These are phyloP conservation scores for Brachycybe producta DNA, from an alignment of 2,888 invertebrate species.

Conservation along the genomic window DNA sequence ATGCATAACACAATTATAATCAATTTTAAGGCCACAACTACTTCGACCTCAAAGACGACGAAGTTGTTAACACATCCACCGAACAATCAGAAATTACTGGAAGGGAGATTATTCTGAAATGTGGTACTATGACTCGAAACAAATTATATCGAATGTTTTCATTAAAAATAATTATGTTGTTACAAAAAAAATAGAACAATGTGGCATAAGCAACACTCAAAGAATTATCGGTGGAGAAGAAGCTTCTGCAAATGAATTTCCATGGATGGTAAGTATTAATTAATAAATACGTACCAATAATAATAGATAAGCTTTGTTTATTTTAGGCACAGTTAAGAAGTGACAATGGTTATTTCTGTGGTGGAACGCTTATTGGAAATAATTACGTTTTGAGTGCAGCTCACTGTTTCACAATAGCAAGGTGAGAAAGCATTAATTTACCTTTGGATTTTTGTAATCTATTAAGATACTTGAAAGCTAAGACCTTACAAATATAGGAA, in stretches of 20 bases:
- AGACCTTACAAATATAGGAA: conserved; percentile 3
- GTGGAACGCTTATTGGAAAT: conserved; percentile 13
- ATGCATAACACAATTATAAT: too few relatives aligned
- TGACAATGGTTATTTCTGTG: conserved; percentile 10
- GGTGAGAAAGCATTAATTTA: background rate
- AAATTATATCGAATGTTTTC: too few relatives aligned
- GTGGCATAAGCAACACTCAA: conserved; percentile 5
- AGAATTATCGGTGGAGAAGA: conserved; percentile 17
- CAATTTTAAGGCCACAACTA: too few relatives aligned
- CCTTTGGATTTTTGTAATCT: too few relatives aligned
- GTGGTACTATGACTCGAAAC: too few relatives aligned
- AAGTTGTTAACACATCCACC: too few relatives aligned
- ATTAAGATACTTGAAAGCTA: background rate
- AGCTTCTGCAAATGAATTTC: conserved; percentile 13
- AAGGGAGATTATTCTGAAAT: too few relatives aligned
- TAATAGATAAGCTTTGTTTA: background rate
- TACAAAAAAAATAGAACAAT: conserved; percentile 8
- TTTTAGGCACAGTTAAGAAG: conserved; percentile 10
- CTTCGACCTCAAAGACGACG: too few relatives aligned
- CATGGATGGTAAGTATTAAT: conserved; percentile 18
- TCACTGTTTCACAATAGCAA: conserved; percentile 5
- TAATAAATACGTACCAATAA: background rate
- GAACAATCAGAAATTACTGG: too few relatives aligned
- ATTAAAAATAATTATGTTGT: too few relatives aligned
- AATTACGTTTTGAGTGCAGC: conserved; percentile 16